These are phyloP conservation scores for Oreotrochilus melanogaster DNA, from an alignment of 2,113 vertebrate species.

Conservation along the genomic window DNA sequence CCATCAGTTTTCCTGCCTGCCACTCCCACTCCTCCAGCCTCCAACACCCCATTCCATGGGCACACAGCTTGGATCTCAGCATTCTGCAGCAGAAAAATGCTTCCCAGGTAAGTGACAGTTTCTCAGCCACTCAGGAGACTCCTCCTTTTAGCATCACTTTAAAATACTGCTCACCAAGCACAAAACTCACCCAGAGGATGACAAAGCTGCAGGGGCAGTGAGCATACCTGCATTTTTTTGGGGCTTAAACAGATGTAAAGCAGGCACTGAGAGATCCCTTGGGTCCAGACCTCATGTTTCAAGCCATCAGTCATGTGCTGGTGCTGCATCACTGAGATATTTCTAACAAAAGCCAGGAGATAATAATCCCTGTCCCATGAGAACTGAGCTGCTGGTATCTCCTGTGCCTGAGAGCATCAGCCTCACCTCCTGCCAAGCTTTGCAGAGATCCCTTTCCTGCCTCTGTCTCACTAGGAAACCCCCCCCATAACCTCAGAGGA, in stretches of 20 bases:
- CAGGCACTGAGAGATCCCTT: fast-evolving
- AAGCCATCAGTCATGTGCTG: neutral
- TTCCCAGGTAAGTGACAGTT: neutral
- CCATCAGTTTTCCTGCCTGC: neutral
- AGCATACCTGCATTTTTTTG: neutral
- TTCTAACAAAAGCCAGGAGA: neutral
- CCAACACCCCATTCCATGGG: neutral
- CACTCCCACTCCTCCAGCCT: fast-evolving
- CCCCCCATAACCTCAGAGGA: neutral
- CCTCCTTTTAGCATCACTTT: neutral
- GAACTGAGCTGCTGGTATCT: neutral
- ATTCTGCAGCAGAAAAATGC: fast-evolving
- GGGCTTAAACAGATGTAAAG: neutral
- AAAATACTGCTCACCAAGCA: neutral
- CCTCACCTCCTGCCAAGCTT: neutral
- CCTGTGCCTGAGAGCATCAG: neutral
- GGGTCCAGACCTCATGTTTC: neutral
- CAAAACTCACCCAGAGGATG: neutral
- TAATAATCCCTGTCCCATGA: neutral
- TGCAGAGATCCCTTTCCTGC: neutral
- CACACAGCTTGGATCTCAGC: neutral
- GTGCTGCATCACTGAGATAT: neutral
- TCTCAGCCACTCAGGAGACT: neutral
- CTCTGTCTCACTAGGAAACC: neutral
- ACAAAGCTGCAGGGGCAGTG: neutral